Evolutionary conservation across 2,888 invertebrate species (phyloP), one percentile per base, ranked within the genome.

Genomic region (Melitaea athalia): DNA sequence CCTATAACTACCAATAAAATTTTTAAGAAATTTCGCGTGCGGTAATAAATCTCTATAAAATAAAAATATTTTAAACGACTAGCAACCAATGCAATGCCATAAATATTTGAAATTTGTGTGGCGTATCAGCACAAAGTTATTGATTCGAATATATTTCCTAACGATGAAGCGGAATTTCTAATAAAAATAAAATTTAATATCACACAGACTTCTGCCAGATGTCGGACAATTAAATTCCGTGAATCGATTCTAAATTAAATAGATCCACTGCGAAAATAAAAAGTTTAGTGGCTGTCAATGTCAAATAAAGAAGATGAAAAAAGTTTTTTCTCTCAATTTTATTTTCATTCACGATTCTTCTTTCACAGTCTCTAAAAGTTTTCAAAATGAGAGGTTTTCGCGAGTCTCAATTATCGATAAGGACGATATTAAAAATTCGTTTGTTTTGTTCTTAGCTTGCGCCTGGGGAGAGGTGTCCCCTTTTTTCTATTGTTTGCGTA

Each of bases 221-320:
- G 86, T 82, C 84, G 83, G 81, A 83, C 87, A 87, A 84, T 87
- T 86, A 86, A 85, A 84, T 85, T 79, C 80, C 79, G 77, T 79
- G 83, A 88, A 88, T 88, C 88, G 87, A 86, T 84, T 85, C 84
- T 82, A 89, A 92, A 92, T 92, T 90, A 89, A 92, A 91, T 90
- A 92, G 88, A 91, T 87, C 86, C 86, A 84, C 86, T 84, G 87
- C 80, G 86, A 90, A 88, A 90, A 91, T 87, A 90, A 85, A 89
- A 92, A 91, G 86, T 90, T 91, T 89, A 85, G 86, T 88, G 84
- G 87, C 89, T 89, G 91, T 91, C 91, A 92, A 91, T 91, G 91
- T 92, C 92, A 92, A 91, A 91, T 87, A 91, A 92, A 92, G 92
- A 90, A 92, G 91, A 92, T 92, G 92, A 91, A 92, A 91, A 92